These are phyloP conservation scores for Leptoteleia sp. DNA, from an alignment of 1,140 invertebrate species.

Conservation along the genomic window DNA sequence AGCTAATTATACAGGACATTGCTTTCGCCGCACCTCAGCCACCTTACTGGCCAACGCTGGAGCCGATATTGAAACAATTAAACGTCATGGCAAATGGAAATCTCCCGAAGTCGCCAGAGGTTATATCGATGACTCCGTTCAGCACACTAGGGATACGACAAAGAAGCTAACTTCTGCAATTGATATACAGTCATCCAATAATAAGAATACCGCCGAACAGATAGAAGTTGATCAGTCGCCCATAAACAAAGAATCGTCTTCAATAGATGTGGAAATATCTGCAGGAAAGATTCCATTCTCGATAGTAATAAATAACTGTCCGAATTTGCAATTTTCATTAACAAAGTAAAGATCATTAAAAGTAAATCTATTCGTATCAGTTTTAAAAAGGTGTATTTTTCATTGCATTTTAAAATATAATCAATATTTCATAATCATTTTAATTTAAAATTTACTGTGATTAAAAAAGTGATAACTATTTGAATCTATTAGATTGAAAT, in stretches of 20 bases:
- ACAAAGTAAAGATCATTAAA: too few species aligned
- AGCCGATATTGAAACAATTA: background rate
- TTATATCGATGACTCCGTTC: conserved; percentile 4
- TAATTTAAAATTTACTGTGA: too few species aligned
- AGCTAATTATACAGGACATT: background rate
- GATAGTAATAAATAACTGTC: background rate
- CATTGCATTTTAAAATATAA: too few species aligned
- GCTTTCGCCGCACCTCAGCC: background rate
- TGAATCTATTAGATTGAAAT: too few species aligned
- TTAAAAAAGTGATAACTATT: too few species aligned
- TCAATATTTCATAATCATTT: too few species aligned
- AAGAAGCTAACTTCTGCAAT: background rate
- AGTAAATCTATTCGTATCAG: too few species aligned
- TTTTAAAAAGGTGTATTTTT: too few species aligned
- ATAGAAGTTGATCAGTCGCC: too few species aligned
- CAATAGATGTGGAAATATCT: background rate
- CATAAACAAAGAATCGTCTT: background rate
- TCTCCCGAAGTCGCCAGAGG: background rate
- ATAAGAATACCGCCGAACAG: too few species aligned
- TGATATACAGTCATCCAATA: too few species aligned
- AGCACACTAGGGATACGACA: background rate
- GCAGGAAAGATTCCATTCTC: background rate
- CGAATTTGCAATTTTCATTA: background rate
- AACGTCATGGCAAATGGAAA: background rate
- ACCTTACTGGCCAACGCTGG: background rate